Base-by-base conservation (phyloP, 1,140 invertebrate species). In the Lucilia cuprina region DNA sequence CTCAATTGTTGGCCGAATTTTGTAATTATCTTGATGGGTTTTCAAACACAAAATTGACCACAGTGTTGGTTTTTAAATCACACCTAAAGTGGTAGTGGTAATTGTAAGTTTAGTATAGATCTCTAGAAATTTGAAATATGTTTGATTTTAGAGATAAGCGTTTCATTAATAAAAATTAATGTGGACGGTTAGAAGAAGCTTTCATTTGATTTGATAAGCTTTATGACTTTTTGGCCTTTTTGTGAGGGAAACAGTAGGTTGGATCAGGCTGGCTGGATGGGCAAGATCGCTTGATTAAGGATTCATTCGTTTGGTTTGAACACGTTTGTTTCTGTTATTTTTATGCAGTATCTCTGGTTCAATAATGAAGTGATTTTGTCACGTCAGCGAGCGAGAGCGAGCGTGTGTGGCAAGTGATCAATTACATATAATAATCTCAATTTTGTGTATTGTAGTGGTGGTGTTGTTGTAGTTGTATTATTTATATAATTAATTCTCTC, bases 11-110 rank as follows among this genome's bases (percentile, higher is more conserved):
- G 12, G 50, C 9, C 50, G 17, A 55, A 55, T 55, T 55, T 55
- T 55, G 50, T 55, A 8, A 14, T 55, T 12, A 9, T 70, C n/a
- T 21, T 70, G 65, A 70, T 70, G 65, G n/a, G 21, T 19, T 21
- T 70, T 70, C 65, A 70, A 70, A 19, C 65, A 70, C 65, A 70
- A 70, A 70, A 70, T 70, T 5, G 65, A 70, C 65, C 65, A 70
- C 65, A 70, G 19, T 21, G 5, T 70, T 70, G 65, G 65, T 70
- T 21, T 70, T 70, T 19, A 70, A 70, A 70, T 70, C 19, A 70
- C 65, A 70, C 65, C 65, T 70, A 21, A 25, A 70, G n/a, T n/a
- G 55, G 55, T 41, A 41, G 41, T 5, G 41, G 41, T 41, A 41
- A 10, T 41, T 41, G 41, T 41, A 41, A 3, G 41, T 41, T 41